phyloP scores from a whole-genome alignment of 1,140 invertebrate genomes.

The Pygmarrhopalites habei region DNA sequence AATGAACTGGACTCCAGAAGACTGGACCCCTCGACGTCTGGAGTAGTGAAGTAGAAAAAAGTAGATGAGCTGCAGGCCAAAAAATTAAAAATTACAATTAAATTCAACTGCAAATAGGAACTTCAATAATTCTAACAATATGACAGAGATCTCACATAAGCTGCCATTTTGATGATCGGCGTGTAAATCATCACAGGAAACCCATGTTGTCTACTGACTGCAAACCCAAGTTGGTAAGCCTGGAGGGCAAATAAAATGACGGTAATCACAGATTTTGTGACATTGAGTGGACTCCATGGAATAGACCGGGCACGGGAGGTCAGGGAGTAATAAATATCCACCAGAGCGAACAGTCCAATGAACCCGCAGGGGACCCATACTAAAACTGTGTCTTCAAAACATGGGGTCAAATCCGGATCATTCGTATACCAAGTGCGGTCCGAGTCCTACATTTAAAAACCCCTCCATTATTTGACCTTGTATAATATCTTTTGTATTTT shows the following conservation, averaged over 20 bases:
- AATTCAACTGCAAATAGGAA: no score
- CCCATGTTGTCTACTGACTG: neutral
- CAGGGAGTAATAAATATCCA: conserved; percentile 70
- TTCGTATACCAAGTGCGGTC: conserved; percentile 19
- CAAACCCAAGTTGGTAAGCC: neutral
- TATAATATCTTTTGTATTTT: no score
- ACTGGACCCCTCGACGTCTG: conserved; percentile 69
- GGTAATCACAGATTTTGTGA: conserved; percentile 59
- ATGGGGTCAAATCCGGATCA: conserved; percentile 22
- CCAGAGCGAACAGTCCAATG: conserved; percentile 58
- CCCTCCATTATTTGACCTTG: no score
- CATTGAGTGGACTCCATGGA: conserved; percentile 71
- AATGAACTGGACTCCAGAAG: conserved; percentile 77
- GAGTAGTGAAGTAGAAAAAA: conserved; percentile 65
- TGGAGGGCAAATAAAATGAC: conserved; percentile 6
- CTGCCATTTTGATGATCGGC: conserved; percentile 63
- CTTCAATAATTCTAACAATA: no score
- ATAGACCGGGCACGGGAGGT: conserved; percentile 68
- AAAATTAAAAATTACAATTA: no score
- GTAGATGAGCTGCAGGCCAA: no score
- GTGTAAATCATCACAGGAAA: conserved; percentile 51
- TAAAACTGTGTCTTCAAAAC: conserved; percentile 56
- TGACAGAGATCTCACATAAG: conserved; percentile 70
- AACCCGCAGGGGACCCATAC: conserved; percentile 79
- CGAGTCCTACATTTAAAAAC: conserved; percentile 18